phyloP scores from a whole-genome alignment of 1,140 invertebrate genomes.

The Psix sp. region DNA sequence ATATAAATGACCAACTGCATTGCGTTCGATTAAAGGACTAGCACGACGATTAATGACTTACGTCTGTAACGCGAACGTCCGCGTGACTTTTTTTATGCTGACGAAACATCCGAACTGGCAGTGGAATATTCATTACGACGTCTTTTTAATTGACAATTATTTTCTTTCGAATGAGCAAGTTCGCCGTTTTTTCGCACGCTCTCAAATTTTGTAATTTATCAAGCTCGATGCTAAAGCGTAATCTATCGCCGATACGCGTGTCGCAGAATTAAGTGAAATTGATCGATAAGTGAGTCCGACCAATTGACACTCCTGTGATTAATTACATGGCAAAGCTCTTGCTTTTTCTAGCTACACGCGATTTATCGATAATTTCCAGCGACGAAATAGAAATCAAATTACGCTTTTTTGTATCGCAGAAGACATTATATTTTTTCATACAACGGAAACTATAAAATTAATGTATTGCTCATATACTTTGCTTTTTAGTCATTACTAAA shows the following conservation, averaged over 20 bases:
- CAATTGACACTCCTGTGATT: conserved; percentile 10
- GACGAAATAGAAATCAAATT: background rate
- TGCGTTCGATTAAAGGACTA: conserved; percentile 25
- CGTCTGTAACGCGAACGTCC: conserved; percentile 5
- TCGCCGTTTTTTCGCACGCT: background rate
- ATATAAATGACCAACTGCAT: conserved; percentile 38
- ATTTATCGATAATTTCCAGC: conserved; percentile 2
- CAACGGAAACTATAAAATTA: no score
- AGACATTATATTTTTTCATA: no score
- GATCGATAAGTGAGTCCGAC: conserved; percentile 21
- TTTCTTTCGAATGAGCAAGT: conserved; percentile 20
- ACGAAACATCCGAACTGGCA: conserved; percentile 16
- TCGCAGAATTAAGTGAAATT: conserved; percentile 14
- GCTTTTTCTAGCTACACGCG: background rate
- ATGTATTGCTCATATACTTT: no score
- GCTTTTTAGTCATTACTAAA: no score
- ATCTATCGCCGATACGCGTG: background rate
- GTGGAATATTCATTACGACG: conserved; percentile 24
- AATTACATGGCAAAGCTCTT: conserved; percentile 11
- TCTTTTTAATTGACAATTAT: conserved; percentile 38
- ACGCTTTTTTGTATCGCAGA: background rate
- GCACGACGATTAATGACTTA: conserved; percentile 24
- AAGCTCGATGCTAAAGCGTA: background rate
- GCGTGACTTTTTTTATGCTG: conserved; percentile 20
- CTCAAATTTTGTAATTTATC: conserved; percentile 10